Evolutionary conservation across 2,113 vertebrate species (phyloP).

Genomic region (Sula dactylatra): DNA sequence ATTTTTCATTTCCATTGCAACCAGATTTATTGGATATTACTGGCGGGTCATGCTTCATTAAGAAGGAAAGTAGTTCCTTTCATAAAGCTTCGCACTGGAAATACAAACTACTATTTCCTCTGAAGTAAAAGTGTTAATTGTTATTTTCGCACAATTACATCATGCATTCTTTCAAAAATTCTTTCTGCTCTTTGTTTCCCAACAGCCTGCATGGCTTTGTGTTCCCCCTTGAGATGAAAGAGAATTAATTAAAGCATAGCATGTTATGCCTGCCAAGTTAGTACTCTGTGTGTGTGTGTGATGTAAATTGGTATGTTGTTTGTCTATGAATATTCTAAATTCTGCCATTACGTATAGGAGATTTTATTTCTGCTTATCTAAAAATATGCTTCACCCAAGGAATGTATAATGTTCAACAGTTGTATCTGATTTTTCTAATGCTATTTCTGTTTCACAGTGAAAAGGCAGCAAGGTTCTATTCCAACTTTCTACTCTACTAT

Average conservation of each 20-base stretch:
- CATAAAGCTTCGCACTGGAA: conserved; percentile 72
- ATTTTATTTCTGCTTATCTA: conserved; percentile 44
- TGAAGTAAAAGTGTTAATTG: conserved; percentile 53
- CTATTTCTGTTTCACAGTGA: conserved; percentile 45
- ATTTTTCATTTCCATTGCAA: conserved; percentile 47
- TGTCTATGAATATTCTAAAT: conserved; percentile 2
- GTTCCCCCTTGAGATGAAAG: conserved; percentile 26
- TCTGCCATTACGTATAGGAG: neutral
- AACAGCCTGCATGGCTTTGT: conserved; percentile 64
- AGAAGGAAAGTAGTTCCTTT: conserved; percentile 60
- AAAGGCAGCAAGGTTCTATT: conserved; percentile 42
- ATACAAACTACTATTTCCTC: conserved; percentile 64
- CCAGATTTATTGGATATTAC: conserved; percentile 45
- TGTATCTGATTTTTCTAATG: conserved; percentile 10
- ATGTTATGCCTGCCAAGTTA: conserved; percentile 59
- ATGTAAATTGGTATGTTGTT: conserved; percentile 40
- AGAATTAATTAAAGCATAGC: conserved; percentile 47
- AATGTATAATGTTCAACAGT: neutral
- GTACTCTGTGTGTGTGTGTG: neutral
- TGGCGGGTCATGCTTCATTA: conserved; percentile 2
- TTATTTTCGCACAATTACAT: conserved; percentile 57
- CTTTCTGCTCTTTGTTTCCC: conserved; percentile 39
- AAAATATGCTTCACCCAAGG: neutral
- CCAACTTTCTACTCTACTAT: conserved; percentile 1
- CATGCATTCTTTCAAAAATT: conserved; percentile 33